Conservation (phyloP, 2,888 invertebrate genomes). For the Leistus spinibarbis region DNA sequence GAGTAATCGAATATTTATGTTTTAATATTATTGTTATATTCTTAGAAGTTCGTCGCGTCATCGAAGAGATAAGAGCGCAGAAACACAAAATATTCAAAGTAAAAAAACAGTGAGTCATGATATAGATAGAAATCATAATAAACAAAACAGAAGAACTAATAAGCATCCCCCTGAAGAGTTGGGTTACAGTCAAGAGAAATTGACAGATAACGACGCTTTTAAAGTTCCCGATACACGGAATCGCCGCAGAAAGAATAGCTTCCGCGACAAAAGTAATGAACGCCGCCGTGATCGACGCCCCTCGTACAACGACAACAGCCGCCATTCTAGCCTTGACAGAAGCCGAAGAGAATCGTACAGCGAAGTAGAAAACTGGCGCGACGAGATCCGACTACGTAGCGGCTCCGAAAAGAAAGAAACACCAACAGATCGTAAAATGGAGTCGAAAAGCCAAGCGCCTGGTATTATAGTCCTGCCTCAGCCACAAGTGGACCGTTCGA, state of each 20-base stretch:
- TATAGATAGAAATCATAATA: constrained; percentile 34
- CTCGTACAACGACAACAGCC: constrained; percentile 47
- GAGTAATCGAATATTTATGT: not conserved
- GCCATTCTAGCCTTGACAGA: constrained; percentile 59
- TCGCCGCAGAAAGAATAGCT: constrained; percentile 42
- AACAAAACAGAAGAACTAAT: constrained; percentile 33
- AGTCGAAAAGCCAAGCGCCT: constrained; percentile 38
- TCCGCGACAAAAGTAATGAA: constrained; percentile 44
- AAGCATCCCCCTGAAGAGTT: constrained; percentile 35
- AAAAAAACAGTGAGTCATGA: constrained; percentile 25
- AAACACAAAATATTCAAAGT: constrained; percentile 41
- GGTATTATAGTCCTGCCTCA: constrained; percentile 39
- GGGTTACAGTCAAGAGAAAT: constrained; percentile 19
- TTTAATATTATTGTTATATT: constrained; percentile 27
- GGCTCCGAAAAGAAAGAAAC: constrained; percentile 19
- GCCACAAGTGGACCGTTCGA: constrained; percentile 28
- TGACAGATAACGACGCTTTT: constrained; percentile 47
- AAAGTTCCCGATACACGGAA: constrained; percentile 50
- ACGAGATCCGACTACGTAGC: constrained; percentile 51
- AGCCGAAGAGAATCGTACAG: constrained; percentile 51
- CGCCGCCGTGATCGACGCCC: constrained; percentile 25
- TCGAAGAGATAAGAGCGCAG: constrained; percentile 49
- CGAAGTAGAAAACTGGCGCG: constrained; percentile 54
- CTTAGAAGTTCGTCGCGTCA: constrained; percentile 49
- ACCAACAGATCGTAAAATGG: constrained; percentile 6